Conservation (phyloP, 2,797 vertebrate species). For the Streptopelia turtur region DNA sequence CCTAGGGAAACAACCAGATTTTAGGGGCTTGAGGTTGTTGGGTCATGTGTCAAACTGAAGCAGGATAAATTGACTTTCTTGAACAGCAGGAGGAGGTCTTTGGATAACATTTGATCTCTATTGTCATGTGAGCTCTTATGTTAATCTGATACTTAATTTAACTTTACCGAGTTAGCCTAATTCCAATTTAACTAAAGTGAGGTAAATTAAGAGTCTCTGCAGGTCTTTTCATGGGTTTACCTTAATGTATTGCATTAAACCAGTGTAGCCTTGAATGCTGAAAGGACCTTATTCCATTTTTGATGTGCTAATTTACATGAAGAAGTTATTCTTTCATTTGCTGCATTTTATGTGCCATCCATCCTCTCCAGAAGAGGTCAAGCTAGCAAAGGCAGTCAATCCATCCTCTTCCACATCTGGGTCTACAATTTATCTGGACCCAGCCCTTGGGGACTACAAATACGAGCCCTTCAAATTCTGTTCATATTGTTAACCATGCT, state of each 20-base stretch:
- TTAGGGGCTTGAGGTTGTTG: neutral
- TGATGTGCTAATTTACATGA: neutral
- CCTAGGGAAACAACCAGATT: neutral
- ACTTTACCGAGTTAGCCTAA: neutral
- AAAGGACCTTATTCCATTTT: neutral
- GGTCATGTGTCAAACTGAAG: neutral
- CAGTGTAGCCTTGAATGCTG: neutral
- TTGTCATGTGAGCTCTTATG: neutral
- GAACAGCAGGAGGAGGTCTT: neutral
- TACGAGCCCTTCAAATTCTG: neutral
- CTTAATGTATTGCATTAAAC: neutral
- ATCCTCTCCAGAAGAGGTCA: neutral
- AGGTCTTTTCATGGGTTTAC: neutral
- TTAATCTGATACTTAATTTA: neutral
- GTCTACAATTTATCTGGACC: neutral
- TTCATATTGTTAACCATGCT: neutral
- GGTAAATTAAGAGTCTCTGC: neutral
- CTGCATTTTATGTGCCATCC: neutral
- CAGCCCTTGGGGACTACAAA: neutral
- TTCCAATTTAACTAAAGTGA: neutral
- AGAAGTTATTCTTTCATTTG: neutral
- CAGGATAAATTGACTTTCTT: neutral
- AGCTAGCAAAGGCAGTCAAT: neutral
- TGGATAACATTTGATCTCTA: neutral
- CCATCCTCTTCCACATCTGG: neutral